Percentiles rank a stretch among this genome's conserved stretches.
phyloP scores from a whole-genome alignment of 2,113 vertebrate genomes.

The Engystomops pustulosus region DNA sequence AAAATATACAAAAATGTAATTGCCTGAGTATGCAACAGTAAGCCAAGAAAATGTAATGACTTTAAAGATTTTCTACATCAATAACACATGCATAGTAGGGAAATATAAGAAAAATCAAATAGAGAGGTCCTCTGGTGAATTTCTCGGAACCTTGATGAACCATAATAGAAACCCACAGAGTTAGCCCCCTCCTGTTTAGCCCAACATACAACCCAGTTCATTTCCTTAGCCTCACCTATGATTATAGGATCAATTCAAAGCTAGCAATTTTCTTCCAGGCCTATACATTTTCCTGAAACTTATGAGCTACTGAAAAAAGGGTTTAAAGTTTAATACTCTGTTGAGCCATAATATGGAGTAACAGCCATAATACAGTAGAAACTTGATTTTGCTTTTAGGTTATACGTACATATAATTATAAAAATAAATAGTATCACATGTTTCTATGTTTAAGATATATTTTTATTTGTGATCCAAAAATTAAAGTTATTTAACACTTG shows the following conservation, averaged over 20 bases:
- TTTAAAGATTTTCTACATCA: constrained; percentile 48
- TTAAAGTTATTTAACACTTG: neutral
- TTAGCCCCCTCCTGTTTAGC: constrained; percentile 27
- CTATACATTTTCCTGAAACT: constrained; percentile 40
- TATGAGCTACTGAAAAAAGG: constrained; percentile 56
- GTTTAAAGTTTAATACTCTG: constrained; percentile 53
- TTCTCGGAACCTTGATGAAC: constrained; percentile 42
- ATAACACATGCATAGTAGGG: constrained; percentile 29
- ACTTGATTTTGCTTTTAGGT: constrained; percentile 35
- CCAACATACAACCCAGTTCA: constrained; percentile 45
- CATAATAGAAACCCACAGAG: constrained; percentile 38
- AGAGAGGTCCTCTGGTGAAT: constrained; percentile 32
- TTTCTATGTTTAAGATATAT: constrained; percentile 11
- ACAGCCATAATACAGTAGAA: constrained; percentile 52
- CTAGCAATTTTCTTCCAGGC: constrained; percentile 50
- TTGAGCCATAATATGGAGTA: constrained; percentile 51
- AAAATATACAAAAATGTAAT: neutral
- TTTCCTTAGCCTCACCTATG: constrained; percentile 48
- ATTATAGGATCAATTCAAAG: constrained; percentile 55
- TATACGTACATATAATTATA: constrained; percentile 36
- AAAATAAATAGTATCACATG: constrained; percentile 44
- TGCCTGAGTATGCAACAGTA: constrained; percentile 23
- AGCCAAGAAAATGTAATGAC: constrained; percentile 41
- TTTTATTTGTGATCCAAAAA: constrained; percentile 4
- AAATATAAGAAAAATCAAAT: constrained; percentile 35